phyloP scores from a whole-genome alignment of 1,140 invertebrate species.

The Doryteuthis pealeii region DNA sequence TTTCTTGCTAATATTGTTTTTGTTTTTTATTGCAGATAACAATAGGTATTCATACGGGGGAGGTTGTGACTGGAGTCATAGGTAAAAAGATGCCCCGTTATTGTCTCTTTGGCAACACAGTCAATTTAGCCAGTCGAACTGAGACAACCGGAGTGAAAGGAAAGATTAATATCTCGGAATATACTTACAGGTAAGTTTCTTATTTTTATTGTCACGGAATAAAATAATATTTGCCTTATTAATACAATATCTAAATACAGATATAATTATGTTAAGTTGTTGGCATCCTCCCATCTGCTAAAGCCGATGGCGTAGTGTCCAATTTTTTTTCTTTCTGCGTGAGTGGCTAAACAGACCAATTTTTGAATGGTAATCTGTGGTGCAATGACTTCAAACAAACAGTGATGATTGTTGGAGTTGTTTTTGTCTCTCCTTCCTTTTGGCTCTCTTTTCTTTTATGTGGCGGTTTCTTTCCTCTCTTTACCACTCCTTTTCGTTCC shows the following conservation, averaged over 20 bases:
- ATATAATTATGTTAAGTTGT: too few relatives aligned
- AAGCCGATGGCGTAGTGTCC: too few relatives aligned
- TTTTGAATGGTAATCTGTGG: neutral
- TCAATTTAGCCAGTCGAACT: constrained; percentile 91
- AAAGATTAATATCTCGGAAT: constrained; percentile 90
- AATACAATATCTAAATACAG: neutral
- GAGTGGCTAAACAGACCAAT: too few relatives aligned
- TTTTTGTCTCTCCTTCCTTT: too few relatives aligned
- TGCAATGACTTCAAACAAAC: too few relatives aligned
- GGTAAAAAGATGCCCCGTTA: constrained; percentile 97
- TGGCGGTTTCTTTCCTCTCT: too few relatives aligned
- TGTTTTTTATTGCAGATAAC: constrained; percentile 71
- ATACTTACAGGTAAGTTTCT: constrained; percentile 82
- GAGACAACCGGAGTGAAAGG: constrained; percentile 91
- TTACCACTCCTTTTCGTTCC: too few relatives aligned
- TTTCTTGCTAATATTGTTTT: neutral
- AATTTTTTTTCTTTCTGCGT: too few relatives aligned
- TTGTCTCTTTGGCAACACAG: constrained; percentile 95
- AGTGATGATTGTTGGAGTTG: too few relatives aligned
- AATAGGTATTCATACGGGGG: constrained; percentile 93
- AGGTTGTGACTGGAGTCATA: constrained; percentile 95
- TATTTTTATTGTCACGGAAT: neutral
- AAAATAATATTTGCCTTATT: neutral
- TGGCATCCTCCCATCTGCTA: too few relatives aligned
- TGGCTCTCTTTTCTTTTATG: too few relatives aligned